Base-by-base conservation (phyloP, 2,888 invertebrate species). In the Drosophila kokeensis region DNA sequence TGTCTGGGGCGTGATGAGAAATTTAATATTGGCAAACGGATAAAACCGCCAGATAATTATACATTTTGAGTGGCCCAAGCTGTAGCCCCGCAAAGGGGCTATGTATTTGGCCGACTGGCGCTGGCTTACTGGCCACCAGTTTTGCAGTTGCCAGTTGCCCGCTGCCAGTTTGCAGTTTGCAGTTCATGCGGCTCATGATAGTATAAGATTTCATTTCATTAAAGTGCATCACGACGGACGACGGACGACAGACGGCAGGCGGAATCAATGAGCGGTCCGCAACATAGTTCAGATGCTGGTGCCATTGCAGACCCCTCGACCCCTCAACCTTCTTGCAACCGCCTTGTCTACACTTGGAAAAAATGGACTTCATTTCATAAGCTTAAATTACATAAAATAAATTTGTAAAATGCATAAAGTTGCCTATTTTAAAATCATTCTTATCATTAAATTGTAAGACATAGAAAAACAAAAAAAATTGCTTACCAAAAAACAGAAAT, bases 181-280 rank as follows among this genome's bases (percentile, higher is more conserved):
- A 55, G 84, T 86, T 89, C 87, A 89, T 89, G 82, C 87, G 74
- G 71, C 74, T 90, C 90, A 90, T 87, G 90, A 90, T 87, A 83
- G 83, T 92, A 92, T 92, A 92, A 92, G 92, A 92, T 92, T 92
- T 93, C 93, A 92, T 93, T 92, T 93, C 92, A 92, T 92, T 92
- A 92, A 93, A 92, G 91, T 93, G 90, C 92, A 92, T 92, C 92
- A 93, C 93, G 93, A 92, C 82, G 84, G 91, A 90, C 86, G 59
- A 70, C 83, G 82, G 91, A 90, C 86, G 59, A 69, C 83, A 58
- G 90, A 76, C 82, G 59, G 69, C 70, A 72, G 76, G 75, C 73
- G 86, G 85, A 85, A 90, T 85, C 85, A 85, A 85, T 85, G 85
- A 87, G 82, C 75, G 74, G 72, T 21, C 76, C 79, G 82, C 79